These are phyloP conservation scores for Rhagophthalmus giganteus DNA, from an alignment of 2,888 invertebrate species.

Conservation along the genomic window DNA sequence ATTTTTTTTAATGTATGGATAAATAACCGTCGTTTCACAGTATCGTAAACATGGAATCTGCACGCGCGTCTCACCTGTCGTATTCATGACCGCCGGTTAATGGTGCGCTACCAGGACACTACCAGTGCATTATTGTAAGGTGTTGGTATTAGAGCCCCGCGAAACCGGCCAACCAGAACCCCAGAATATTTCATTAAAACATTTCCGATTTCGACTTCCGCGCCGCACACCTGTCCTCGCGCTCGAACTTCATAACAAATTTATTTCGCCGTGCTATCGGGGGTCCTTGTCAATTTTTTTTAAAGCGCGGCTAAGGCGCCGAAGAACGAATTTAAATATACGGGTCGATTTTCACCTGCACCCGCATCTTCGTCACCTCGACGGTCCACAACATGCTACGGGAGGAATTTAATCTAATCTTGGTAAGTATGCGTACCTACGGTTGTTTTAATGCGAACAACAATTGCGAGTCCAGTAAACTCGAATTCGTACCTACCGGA, in stretches of 20 bases:
- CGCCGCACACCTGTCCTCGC: constrained; percentile 17
- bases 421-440: too few relatives aligned
- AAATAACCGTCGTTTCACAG: constrained; percentile 35
- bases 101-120: constrained; percentile 25
- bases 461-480: constrained; percentile 9
- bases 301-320: constrained; percentile 9
- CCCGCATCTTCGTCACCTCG: constrained; percentile 21
- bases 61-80: constrained; percentile 35
- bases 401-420: too few relatives aligned
- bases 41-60: constrained; percentile 32
- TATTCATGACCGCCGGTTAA: constrained; percentile 24
- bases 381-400: constrained; percentile 22
- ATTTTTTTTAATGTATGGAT: constrained; percentile 19
- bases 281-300: too few relatives aligned
- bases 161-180: constrained; percentile 24
- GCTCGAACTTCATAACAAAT: background rate
- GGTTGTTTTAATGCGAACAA: too few relatives aligned
- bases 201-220: constrained; percentile 29
- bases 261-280: too few relatives aligned
- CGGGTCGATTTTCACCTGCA: constrained; percentile 24
- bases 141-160: constrained; percentile 21
- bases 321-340: constrained; percentile 15
- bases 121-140: constrained; percentile 31
- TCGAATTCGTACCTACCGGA: constrained; percentile 19
- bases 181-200: constrained; percentile 23